phyloP scores from a whole-genome alignment of 2,113 vertebrate species.

The Peromyscus leucopus region DNA sequence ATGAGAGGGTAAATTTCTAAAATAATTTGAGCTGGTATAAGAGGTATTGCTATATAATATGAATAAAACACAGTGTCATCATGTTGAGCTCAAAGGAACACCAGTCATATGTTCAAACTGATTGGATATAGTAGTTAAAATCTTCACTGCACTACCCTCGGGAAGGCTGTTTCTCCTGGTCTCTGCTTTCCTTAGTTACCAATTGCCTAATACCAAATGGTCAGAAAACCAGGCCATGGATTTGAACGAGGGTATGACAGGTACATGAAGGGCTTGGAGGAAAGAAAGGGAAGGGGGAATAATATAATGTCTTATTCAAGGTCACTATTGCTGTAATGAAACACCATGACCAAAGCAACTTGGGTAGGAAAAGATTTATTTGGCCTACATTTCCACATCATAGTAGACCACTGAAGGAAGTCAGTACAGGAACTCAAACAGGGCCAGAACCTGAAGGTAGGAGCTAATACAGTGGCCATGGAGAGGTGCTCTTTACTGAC shows the following conservation, averaged over 20 bases:
- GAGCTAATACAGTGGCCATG: background rate
- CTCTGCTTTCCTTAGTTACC: background rate
- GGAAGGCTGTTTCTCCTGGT: background rate
- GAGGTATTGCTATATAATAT: slow-evolving; percentile 17
- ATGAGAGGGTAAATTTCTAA: slow-evolving; percentile 10
- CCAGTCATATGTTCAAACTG: background rate
- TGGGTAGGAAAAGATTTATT: background rate
- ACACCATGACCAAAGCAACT: background rate
- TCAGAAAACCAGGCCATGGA: background rate
- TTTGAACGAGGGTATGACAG: background rate
- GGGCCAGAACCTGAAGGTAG: background rate
- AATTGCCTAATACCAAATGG: background rate
- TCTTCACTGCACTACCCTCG: background rate
- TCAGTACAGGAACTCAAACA: background rate
- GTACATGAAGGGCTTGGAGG: background rate
- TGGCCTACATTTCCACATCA: background rate
- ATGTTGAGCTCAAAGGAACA: background rate
- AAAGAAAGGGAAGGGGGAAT: background rate
- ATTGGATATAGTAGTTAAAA: background rate
- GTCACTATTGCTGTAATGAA: background rate
- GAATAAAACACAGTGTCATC: slow-evolving; percentile 1
- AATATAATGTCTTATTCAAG: background rate
- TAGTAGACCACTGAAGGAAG: background rate
- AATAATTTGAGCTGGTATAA: slow-evolving; percentile 23
- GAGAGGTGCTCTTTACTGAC: background rate